Evolutionary conservation across 2,797 vertebrate genomes (phyloP).

Genomic region (Pitangus sulphuratus): DNA sequence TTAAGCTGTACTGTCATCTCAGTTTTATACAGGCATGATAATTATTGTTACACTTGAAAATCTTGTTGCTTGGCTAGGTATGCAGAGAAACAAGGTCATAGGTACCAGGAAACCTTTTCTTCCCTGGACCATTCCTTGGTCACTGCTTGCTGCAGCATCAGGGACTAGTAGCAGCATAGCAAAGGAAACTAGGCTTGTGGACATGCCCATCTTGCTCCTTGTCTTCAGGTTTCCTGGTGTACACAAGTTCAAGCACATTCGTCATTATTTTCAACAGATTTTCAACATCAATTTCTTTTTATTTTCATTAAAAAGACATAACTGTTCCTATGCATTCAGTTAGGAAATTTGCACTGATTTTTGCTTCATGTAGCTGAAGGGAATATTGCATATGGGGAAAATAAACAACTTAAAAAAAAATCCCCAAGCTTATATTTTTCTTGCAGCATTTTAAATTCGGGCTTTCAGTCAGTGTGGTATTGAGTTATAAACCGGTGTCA

Average conservation of each 20-base stretch:
- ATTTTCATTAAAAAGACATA: background rate
- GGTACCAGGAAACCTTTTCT: background rate
- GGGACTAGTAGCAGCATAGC: background rate
- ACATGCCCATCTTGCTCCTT: background rate
- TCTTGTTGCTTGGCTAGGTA: background rate
- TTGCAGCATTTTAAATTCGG: background rate
- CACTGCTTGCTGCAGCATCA: background rate
- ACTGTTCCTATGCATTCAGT: background rate
- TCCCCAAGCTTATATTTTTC: background rate
- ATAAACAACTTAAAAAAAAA: background rate
- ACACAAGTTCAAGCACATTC: background rate
- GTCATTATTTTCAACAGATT: background rate
- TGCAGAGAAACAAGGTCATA: rapidly evolving
- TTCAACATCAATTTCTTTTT: background rate
- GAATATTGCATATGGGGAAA: background rate
- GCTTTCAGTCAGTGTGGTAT: background rate
- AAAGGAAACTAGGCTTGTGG: background rate
- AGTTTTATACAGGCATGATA: background rate
- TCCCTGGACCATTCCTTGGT: background rate
- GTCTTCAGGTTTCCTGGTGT: background rate
- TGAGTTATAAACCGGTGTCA: background rate
- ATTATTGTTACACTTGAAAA: background rate
- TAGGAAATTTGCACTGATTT: background rate
- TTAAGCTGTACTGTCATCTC: background rate
- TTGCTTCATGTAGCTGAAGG: background rate